Percentiles rank a stretch among this genome's conserved stretches.
Conservation (phyloP, 2,888 invertebrate genomes). For the Gari tellinella region DNA sequence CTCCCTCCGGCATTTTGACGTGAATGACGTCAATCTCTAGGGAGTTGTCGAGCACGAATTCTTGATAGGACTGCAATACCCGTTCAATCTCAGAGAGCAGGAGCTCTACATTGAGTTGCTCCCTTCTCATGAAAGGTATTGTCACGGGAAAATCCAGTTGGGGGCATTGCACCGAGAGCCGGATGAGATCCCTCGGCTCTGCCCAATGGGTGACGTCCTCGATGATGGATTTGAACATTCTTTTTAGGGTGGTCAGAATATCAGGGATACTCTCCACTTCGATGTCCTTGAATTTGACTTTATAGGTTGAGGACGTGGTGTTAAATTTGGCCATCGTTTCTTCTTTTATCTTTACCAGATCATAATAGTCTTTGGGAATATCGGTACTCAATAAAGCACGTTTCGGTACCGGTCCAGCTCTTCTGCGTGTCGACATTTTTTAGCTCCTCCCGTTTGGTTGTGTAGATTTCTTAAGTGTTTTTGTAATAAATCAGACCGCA, state of each 20-base stretch:
- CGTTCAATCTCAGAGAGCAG: constrained; percentile 26
- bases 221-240: constrained; percentile 19
- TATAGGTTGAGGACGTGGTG: background rate
- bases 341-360: background rate
- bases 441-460: no score
- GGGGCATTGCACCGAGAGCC: constrained; percentile 31
- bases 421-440: no score
- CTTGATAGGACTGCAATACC: background rate
- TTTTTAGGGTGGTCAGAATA: background rate
- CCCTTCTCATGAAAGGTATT: constrained; percentile 1
- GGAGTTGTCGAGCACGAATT: no score
- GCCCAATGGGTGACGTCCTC: constrained; percentile 24
- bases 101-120: constrained; percentile 10
- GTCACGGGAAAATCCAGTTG: constrained; percentile 16
- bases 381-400: no score
- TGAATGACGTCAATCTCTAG: no score
- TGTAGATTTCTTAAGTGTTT: no score
- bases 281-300: no score
- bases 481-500: no score
- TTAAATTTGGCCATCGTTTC: background rate
- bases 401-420: no score
- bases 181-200: constrained; percentile 22
- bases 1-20: no score
- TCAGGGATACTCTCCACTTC: background rate
- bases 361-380: background rate